Base-by-base conservation (phyloP, 2,797 vertebrate genomes). In the Darevskia mixta region DNA sequence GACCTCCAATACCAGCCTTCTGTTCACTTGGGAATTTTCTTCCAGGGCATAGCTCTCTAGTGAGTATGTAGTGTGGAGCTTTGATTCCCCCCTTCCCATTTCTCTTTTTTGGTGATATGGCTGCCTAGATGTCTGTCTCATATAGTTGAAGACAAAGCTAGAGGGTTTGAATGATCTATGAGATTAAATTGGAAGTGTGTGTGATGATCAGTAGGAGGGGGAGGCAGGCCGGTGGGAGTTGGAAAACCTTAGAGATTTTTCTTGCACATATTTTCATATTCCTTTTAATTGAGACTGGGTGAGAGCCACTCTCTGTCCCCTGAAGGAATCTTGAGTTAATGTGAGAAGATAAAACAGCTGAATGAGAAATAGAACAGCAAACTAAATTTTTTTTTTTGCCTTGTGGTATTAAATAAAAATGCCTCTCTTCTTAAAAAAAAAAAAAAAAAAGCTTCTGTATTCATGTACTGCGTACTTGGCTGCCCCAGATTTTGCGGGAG, bases 221-320 rank as follows among this genome's bases (percentile, higher is more conserved):
- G 35, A 61, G 49, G 38, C 6, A 27, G n/a, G 61, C 17, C 5
- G 17, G 73, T 0, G 17, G 90, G n/a, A 58, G 4, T 78, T 58
- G 15, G 86, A 49, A 82, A 78, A 4, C 79, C 17, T 1, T 1
- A 38, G 43, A 10, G 0, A 18, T 78, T 8, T 76, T 89, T 61
- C 45, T 89, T 91, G 17, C 77, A 5, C 23, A 15, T 76, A 82
- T 95, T 88, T 85, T n/a, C 3, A 89, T 92, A 92, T 83, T 93
- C 86, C 80, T 87, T 88, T 94, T 79, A 78, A 66, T 82, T 23
- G 80, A 85, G 92, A 88, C 87, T 88, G 8, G 61, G 49, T 86
- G 90, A 94, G 90, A 86, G 91, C 92, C 35, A 69, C 91, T 88
- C 85, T 92, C 90, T 76, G 92, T 90, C 79, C 80, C 25, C 61